Evolutionary conservation across 2,113 vertebrate genomes (phyloP), one percentile per base, ranked within the genome.

Genomic region (Eulemur macaco): DNA sequence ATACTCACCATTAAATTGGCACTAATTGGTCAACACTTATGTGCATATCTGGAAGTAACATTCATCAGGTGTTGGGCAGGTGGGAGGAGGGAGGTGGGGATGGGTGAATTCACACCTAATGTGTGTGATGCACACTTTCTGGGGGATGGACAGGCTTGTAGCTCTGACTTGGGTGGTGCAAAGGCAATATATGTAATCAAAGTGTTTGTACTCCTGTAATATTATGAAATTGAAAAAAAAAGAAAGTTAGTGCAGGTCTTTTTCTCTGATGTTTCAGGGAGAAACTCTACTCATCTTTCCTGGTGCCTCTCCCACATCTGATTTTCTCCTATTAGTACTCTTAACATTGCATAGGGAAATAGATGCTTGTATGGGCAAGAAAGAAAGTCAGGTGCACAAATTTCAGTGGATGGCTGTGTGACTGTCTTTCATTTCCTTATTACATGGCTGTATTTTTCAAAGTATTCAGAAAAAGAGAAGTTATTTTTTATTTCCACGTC

Each of bases 391-490:
- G 60, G 27, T 52, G 52, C 56, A 63, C 37, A 96, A 63, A 73
- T 60, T 50, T 13, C 37, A 71, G 20, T 78, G 8, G 27, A 73
- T 68, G 18, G 9, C 31, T 74, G 8, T 47, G 42, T 95, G 58
- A 47, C 13, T 92, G 7, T 91, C 27, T 86, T 82, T 76, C 73
- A 82, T 96, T 94, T 96, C 21, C 78, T 88, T 85, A 47, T 92
- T 83, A 68, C 34, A 77, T 37, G 15, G 4, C 11, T 92, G 96
- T 93, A 74, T 74, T 71, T 17, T 74, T 91, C 3, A 78, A 96
- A 64, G 14, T 77, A 93, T 76, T 96, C 29, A 66, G 27, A 66
- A 9, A 77, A 93, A 86, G 1, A 15, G 27, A 89, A 94, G 21
- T 84, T 86, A 63, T 64, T 92, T 91, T 86, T 54, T 74, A 82